Percentiles rank a stretch among this genome's conserved stretches.
Conservation (phyloP, 2,113 vertebrate species). For the Chloebia gouldiae region DNA sequence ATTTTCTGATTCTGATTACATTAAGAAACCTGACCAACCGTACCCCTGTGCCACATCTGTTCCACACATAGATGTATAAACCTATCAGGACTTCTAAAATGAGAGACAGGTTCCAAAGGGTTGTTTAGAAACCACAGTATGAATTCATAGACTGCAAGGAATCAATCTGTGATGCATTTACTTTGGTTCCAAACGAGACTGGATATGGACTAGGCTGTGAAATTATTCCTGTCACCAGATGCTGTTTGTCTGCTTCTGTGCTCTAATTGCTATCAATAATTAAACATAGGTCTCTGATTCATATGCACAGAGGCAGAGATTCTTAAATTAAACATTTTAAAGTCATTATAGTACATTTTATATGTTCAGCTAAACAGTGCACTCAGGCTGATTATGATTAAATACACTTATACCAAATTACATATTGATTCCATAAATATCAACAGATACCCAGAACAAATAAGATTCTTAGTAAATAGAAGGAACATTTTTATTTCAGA, state of each 20-base stretch:
- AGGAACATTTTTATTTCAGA: conserved; percentile 60
- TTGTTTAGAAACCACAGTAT: background rate
- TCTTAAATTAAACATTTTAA: conserved; percentile 80
- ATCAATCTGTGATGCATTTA: conserved; percentile 29
- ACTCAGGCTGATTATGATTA: conserved; percentile 73
- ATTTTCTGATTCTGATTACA: background rate
- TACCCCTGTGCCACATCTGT: background rate
- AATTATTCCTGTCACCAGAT: conserved; percentile 73
- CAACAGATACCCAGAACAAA: conserved; percentile 51
- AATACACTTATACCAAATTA: conserved; percentile 68
- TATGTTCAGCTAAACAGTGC: conserved; percentile 66
- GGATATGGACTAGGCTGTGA: background rate
- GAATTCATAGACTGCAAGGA: background rate
- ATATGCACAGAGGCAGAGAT: conserved; percentile 68
- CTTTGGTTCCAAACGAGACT: background rate
- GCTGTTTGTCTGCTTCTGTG: conserved; percentile 78
- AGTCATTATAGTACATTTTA: conserved; percentile 74
- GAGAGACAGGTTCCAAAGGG: background rate
- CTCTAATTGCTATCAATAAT: conserved; percentile 80
- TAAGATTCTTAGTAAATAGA: conserved; percentile 45
- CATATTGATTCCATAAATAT: conserved; percentile 77
- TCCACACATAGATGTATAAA: background rate
- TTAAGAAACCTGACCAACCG: background rate
- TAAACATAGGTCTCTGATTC: conserved; percentile 78
- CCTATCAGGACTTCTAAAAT: background rate